phyloP scores from a whole-genome alignment of 2,797 vertebrate species.

The Pseudomugil tenellus region DNA sequence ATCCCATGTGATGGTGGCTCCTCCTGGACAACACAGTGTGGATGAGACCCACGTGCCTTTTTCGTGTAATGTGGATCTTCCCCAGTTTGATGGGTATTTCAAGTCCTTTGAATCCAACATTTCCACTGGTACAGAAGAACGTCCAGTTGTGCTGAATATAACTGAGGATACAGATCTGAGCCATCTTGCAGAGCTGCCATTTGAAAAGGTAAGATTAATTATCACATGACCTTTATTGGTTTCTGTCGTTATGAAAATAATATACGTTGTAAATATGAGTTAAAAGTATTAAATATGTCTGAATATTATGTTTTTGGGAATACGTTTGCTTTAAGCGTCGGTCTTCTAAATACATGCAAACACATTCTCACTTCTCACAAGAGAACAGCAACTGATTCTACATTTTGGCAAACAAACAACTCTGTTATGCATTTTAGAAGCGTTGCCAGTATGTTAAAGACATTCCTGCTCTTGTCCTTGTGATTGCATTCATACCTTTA shows the following conservation, averaged over 20 bases:
- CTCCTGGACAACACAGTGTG: slow-evolving; percentile 14
- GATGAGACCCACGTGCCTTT: slow-evolving; percentile 20
- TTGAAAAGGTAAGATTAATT: slow-evolving; percentile 61
- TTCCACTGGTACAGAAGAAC: slow-evolving; percentile 19
- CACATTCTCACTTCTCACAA: background rate
- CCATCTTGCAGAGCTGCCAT: slow-evolving; percentile 9
- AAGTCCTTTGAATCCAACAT: slow-evolving; percentile 23
- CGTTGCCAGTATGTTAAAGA: slow-evolving; percentile 42
- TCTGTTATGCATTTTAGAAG: slow-evolving; percentile 47
- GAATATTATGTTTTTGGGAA: background rate
- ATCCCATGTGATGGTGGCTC: slow-evolving; percentile 9
- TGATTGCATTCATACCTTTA: slow-evolving; percentile 46
- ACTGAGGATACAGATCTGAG: slow-evolving; percentile 67
- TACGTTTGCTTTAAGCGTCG: background rate
- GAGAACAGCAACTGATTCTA: slow-evolving; percentile 49
- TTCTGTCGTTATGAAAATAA: background rate
- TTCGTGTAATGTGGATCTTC: slow-evolving; percentile 22
- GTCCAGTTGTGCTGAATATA: slow-evolving; percentile 60
- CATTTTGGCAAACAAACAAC: slow-evolving; percentile 37
- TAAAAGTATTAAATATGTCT: slow-evolving; percentile 8
- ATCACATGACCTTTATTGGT: background rate
- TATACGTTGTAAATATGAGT: background rate
- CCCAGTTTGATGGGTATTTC: slow-evolving; percentile 18
- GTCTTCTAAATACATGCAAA: background rate
- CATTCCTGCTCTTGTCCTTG: slow-evolving; percentile 62